Evolutionary conservation across 2,888 invertebrate genomes (phyloP).

Genomic region (Ormyrus rosae): DNA sequence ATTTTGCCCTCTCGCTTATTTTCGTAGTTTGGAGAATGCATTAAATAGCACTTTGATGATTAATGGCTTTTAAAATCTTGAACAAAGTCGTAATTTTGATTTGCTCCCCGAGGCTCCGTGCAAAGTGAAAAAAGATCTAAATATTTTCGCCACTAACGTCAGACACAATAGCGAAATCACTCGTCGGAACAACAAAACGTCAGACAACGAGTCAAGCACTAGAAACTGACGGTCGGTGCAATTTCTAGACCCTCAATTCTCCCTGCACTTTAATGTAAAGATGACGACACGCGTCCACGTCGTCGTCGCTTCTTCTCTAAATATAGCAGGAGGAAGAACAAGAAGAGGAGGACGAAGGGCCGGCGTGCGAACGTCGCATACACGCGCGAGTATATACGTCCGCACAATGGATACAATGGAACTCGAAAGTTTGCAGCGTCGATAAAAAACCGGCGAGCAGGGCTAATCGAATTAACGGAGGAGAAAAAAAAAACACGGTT

Average conservation of each 20-base stretch:
- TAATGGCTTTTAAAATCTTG: too few species aligned
- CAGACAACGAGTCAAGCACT: neutral
- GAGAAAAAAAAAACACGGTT: neutral
- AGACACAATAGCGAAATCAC: neutral
- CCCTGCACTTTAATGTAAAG: slow-evolving; percentile 39
- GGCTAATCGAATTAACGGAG: slow-evolving; percentile 42
- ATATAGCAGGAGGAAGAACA: slow-evolving; percentile 49
- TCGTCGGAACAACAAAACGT: slow-evolving; percentile 2
- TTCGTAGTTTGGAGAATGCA: neutral
- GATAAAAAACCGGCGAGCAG: slow-evolving; percentile 15
- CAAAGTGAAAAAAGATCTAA: too few species aligned
- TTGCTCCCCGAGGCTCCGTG: too few species aligned
- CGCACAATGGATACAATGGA: slow-evolving; percentile 30
- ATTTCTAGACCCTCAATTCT: slow-evolving; percentile 49
- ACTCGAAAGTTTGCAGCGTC: slow-evolving; percentile 32
- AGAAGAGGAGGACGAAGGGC: slow-evolving; percentile 44
- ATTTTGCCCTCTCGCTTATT: neutral
- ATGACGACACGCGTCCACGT: slow-evolving; percentile 65
- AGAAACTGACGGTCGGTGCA: neutral
- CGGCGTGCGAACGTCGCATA: slow-evolving; percentile 45
- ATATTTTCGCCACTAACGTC: too few species aligned
- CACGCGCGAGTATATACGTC: neutral
- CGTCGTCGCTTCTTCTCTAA: slow-evolving; percentile 38
- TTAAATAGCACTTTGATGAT: too few species aligned
- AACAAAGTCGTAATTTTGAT: too few species aligned